Percentiles rank a stretch among this genome's conserved stretches.
These are phyloP conservation scores for Reticulitermes lucifugus DNA, from an alignment of 2,888 invertebrate genomes.

Conservation along the genomic window DNA sequence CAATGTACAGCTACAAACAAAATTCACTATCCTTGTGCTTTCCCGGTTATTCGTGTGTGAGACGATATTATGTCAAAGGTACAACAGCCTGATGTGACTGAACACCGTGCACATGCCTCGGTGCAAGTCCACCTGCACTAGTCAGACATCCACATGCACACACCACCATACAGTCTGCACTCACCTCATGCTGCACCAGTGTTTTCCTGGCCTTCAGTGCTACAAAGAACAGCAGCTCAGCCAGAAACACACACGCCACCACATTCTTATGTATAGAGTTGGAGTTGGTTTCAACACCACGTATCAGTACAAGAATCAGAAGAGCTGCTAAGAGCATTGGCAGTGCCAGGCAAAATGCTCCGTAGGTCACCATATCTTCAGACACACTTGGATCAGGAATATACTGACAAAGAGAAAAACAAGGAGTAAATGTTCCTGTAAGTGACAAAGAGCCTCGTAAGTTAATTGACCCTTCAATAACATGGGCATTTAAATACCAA, in stretches of 20 bases:
- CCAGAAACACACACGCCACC: constrained; percentile 89
- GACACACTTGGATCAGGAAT: constrained; percentile 88
- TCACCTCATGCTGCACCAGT: constrained; percentile 85
- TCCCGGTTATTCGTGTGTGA: too few relatives aligned
- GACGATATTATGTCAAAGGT: too few relatives aligned
- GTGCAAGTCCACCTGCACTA: too few relatives aligned
- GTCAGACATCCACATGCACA: too few relatives aligned
- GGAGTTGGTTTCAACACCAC: constrained; percentile 88
- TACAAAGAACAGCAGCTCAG: constrained; percentile 86
- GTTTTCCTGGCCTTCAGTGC: constrained; percentile 86
- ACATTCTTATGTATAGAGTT: constrained; percentile 95
- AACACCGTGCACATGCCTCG: too few relatives aligned
- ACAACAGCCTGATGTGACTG: too few relatives aligned
- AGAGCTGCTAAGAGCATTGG: constrained; percentile 83
- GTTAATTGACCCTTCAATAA: too few relatives aligned
- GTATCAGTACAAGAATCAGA: constrained; percentile 82
- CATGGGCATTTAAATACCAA: too few relatives aligned
- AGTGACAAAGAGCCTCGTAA: neutral
- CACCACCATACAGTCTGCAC: too few relatives aligned
- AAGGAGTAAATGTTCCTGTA: neutral
- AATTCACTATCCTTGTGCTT: too few relatives aligned
- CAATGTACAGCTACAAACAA: too few relatives aligned
- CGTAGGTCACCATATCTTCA: constrained; percentile 90
- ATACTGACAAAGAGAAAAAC: constrained; percentile 66
- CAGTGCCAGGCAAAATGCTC: constrained; percentile 87